Base-by-base conservation (phyloP, 2,888 invertebrate species). In the Euspilapteryx auroguttella region DNA sequence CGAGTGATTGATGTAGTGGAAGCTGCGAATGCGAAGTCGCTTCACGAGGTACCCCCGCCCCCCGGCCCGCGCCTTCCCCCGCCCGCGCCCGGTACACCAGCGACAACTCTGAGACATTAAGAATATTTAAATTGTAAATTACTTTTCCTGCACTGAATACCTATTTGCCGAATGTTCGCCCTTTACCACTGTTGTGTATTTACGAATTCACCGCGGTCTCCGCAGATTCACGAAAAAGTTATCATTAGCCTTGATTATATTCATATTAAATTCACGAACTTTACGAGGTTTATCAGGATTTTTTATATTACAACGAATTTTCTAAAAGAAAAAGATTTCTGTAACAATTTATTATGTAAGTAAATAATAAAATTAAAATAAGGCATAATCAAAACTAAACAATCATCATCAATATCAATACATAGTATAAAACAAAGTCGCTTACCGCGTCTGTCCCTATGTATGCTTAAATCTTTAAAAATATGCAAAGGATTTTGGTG, bases 101-200 rank as follows among this genome's bases (percentile, higher is more conserved):
- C 59, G 66, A 62, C 65, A 62, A 66, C 73, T 69, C 57, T 64
- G 63, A 56, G 64, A 73, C 73, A 75, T 75, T 71, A 73, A 66
- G 62, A 68, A 71, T 69, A 75, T 75, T 75, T 73, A 69, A 71
- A 75, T 71, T 73, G 66, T 69, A 73, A 71, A 73, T 75, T 69
- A 53, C 63, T 64, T 50, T n/a, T 44, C 61, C 61, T 65, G 69
- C 63, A 71, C 68, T 69, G 73, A 75, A 71, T 69, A 71, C 69
- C 66, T 66, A 71, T 36, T 37, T 34, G 34, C 12, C 31, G 5
- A 57, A 65, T 65, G 49, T 64, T 66, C 47, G 49, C 47, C 53
- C 47, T 57, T 55, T 57, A 52, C 20, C 33, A 10, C 24, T 24
- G 27, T 25, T 27, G 25, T 30, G 26, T 30, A 28, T 27, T 27